Percentiles rank a stretch among this genome's conserved stretches.
These are phyloP conservation scores for Gambusia holbrooki DNA, from an alignment of 2,113 vertebrate genomes.

Conservation along the genomic window DNA sequence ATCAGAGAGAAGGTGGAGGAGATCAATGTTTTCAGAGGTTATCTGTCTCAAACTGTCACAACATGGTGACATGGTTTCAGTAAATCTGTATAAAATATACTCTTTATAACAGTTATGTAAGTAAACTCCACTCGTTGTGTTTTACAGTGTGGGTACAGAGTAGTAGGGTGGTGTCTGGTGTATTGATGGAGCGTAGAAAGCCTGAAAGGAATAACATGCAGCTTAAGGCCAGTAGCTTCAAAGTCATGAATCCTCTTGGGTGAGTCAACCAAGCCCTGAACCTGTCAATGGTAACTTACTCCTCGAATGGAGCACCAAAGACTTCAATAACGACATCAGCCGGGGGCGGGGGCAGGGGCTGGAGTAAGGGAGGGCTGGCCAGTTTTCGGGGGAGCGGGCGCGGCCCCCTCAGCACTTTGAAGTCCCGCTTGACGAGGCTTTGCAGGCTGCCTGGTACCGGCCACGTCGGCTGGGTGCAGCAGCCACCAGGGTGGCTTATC, in stretches of 20 bases:
- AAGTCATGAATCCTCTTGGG: constrained; percentile 94
- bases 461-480: constrained; percentile 66
- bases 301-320: constrained; percentile 85
- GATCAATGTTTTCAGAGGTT: too few species aligned
- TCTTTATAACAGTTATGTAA: too few species aligned
- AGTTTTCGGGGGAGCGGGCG: constrained; percentile 82
- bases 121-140: too few species aligned
- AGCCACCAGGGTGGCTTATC: constrained; percentile 78
- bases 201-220: constrained; percentile 92
- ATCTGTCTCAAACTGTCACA: too few species aligned
- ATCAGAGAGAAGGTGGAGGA: too few species aligned
- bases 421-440: constrained; percentile 88
- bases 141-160: not conserved
- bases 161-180: constrained; percentile 53
- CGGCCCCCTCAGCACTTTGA: constrained; percentile 89
- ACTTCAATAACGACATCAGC: constrained; percentile 98
- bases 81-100: too few species aligned
- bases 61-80: too few species aligned
- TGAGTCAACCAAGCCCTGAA: constrained; percentile 87
- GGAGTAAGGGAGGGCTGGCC: constrained; percentile 76
- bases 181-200: constrained; percentile 87
- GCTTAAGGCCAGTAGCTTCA: constrained; percentile 98
- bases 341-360: constrained; percentile 74
- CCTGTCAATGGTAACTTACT: constrained; percentile 95
- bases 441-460: constrained; percentile 86